These are phyloP conservation scores for Dipodomys ordii DNA, from an alignment of 2,113 vertebrate species.

Conservation along the genomic window DNA sequence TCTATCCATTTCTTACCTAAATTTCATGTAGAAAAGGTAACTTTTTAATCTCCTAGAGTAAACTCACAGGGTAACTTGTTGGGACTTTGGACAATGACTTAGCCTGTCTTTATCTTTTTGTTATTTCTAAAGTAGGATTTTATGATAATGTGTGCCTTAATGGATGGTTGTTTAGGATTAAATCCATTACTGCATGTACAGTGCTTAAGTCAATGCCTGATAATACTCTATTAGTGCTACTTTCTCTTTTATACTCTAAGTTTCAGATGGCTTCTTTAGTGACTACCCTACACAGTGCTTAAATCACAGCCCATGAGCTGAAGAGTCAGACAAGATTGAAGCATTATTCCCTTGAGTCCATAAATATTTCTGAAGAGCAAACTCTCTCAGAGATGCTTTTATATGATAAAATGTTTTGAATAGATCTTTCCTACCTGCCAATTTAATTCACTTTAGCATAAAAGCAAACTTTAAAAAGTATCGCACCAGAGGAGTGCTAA, in stretches of 20 bases:
- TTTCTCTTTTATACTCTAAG: not conserved
- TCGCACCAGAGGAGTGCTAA: not conserved
- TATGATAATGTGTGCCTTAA: not conserved
- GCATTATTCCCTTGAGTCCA: not conserved
- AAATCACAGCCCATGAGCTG: not conserved
- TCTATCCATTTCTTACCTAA: slow-evolving; percentile 21
- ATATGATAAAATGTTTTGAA: slow-evolving; percentile 35
- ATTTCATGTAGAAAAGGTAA: slow-evolving; percentile 2
- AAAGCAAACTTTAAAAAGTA: slow-evolving; percentile 16
- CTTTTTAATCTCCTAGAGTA: not conserved
- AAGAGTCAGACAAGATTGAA: slow-evolving; percentile 1
- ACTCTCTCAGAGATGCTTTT: slow-evolving; percentile 32
- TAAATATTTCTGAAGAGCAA: not conserved
- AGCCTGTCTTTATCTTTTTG: not conserved
- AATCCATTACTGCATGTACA: not conserved
- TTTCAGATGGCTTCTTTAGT: not conserved
- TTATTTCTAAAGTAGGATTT: not conserved
- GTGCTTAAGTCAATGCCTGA: not conserved
- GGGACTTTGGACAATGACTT: not conserved
- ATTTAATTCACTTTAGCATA: slow-evolving; percentile 3
- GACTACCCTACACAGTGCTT: not conserved
- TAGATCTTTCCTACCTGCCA: not conserved
- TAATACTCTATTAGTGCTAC: not conserved
- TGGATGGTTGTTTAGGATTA: not conserved
- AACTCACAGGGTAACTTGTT: not conserved